These are phyloP conservation scores for Poeciliopsis turneri DNA, from an alignment of 2,797 vertebrate genomes.

Conservation along the genomic window DNA sequence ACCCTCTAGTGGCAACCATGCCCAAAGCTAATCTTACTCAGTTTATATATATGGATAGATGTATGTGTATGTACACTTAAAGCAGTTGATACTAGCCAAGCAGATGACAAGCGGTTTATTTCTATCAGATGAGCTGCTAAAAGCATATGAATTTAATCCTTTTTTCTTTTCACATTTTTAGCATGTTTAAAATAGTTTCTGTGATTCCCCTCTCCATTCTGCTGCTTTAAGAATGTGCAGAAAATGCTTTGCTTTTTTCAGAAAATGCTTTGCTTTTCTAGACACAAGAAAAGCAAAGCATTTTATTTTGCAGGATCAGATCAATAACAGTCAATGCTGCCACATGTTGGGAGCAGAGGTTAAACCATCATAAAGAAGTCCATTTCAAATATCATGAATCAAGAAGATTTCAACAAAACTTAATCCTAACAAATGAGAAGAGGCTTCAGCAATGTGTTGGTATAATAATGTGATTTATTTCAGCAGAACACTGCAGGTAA, in stretches of 20 bases:
- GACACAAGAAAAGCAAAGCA: conserved; percentile 59
- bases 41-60: not conserved
- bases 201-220: conserved; percentile 16
- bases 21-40: conserved; percentile 13
- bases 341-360: conserved; percentile 69
- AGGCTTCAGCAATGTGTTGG: conserved; percentile 33
- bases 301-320: conserved; percentile 67
- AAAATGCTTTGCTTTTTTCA: not conserved
- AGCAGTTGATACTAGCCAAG: not conserved
- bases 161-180: conserved; percentile 15
- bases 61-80: not conserved
- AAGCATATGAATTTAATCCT: conserved; percentile 1
- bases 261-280: no score
- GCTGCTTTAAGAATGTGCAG: conserved; percentile 42
- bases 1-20: conserved; percentile 80
- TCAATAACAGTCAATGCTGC: conserved; percentile 73
- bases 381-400: conserved; percentile 76
- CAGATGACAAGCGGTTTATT: not conserved
- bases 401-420: conserved; percentile 58
- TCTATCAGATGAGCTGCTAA: not conserved
- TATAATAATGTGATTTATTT: conserved; percentile 56
- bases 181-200: conserved; percentile 24
- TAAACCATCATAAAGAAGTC: conserved; percentile 76
- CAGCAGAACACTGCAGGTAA: conserved; percentile 49
- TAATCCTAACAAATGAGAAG: conserved; percentile 69